Percentiles rank a stretch among this genome's conserved stretches.
These are phyloP conservation scores for Delichon dasypus DNA, from an alignment of 2,797 vertebrate genomes.

Conservation along the genomic window DNA sequence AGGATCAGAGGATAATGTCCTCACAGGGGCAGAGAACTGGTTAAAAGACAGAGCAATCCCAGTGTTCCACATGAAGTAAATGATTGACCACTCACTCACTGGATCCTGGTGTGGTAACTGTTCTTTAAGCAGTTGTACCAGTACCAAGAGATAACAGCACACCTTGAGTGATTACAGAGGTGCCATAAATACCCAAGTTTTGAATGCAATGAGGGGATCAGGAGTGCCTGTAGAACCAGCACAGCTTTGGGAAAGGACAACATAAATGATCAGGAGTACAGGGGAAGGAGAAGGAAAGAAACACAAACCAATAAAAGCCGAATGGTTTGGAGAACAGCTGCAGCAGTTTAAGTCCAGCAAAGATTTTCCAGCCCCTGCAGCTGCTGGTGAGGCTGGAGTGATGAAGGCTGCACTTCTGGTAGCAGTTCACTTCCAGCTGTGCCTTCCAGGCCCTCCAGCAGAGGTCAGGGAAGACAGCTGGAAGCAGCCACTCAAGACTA, in stretches of 20 bases:
- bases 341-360: not conserved
- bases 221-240: not conserved
- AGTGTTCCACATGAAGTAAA: not conserved
- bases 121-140: not conserved
- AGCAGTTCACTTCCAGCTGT: not conserved
- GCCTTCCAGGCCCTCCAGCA: conserved; percentile 2
- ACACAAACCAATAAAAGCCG: rapidly evolving
- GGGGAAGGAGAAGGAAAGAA: not conserved
- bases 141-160: not conserved
- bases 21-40: not conserved
- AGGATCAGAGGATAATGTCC: not conserved
- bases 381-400: not conserved
- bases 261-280: rapidly evolving
- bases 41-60: not conserved
- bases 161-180: not conserved
- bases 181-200: not conserved
- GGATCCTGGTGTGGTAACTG: not conserved
- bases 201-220: not conserved
- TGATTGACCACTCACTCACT: not conserved
- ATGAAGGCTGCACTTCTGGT: not conserved
- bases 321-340: not conserved
- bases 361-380: not conserved
- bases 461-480: conserved; percentile 25
- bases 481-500: not conserved
- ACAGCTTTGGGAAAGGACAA: not conserved